phyloP scores from a whole-genome alignment of 1,140 invertebrate genomes.

The Zaprionus taronus region DNA sequence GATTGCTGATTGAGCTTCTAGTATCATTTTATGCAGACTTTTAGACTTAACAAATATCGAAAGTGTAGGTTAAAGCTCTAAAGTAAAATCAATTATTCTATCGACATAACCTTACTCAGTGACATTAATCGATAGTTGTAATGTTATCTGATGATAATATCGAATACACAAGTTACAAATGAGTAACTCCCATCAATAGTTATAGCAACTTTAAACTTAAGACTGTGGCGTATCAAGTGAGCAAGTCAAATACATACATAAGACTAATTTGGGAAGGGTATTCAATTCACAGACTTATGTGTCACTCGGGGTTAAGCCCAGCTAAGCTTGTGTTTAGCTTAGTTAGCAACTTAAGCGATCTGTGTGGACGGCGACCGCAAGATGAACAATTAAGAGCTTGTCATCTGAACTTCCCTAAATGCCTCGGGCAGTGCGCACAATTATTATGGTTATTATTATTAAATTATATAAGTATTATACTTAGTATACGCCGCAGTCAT shows the following conservation, averaged over 20 bases:
- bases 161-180: too few relatives aligned
- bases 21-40: too few relatives aligned
- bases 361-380: background rate
- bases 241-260: too few relatives aligned
- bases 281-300: background rate
- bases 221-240: background rate
- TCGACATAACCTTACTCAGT: too few relatives aligned
- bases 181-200: background rate
- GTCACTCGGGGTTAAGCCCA: background rate
- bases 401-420: slow-evolving; percentile 10
- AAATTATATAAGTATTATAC: slow-evolving; percentile 7
- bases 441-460: slow-evolving; percentile 7
- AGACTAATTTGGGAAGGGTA: background rate
- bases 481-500: background rate
- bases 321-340: background rate
- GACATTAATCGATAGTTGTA: too few relatives aligned
- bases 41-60: background rate
- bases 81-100: too few relatives aligned
- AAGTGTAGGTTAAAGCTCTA: too few relatives aligned
- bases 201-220: background rate
- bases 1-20: background rate
- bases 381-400: slow-evolving; percentile 7
- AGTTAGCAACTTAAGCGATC: background rate
- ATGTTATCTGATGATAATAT: too few relatives aligned
- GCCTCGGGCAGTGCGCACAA: background rate